Evolutionary conservation across 2,797 vertebrate species (phyloP).

Genomic region (Selene dorsalis): DNA sequence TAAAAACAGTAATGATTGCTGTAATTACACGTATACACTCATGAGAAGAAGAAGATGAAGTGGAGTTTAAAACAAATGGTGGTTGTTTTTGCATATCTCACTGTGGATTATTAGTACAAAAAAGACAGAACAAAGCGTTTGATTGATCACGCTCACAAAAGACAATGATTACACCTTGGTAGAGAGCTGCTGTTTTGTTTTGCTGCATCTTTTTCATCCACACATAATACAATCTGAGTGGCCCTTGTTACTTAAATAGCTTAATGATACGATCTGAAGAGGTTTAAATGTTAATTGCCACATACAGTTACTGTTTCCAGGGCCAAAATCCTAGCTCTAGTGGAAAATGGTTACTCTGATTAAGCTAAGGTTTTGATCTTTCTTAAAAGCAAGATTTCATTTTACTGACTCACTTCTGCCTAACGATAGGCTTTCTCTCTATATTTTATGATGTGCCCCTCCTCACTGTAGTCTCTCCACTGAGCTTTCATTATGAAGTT

Average conservation of each 20-base stretch:
- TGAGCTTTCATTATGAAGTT: conserved; percentile 20
- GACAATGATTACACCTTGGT: conserved; percentile 50
- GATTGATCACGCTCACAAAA: conserved; percentile 64
- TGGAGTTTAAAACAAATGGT: conserved; percentile 13
- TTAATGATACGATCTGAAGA: conserved; percentile 54
- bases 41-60: conserved; percentile 13
- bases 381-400: conserved; percentile 11
- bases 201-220: conserved; percentile 23
- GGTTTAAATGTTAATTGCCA: conserved; percentile 49
- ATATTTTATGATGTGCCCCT: conserved; percentile 14
- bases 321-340: conserved; percentile 13
- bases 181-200: conserved; percentile 26
- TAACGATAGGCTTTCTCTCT: conserved; percentile 20
- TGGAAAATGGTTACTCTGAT: conserved; percentile 32
- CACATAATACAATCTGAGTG: conserved; percentile 41
- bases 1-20: conserved; percentile 43
- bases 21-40: conserved; percentile 37
- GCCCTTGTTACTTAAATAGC: conserved; percentile 47
- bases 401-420: conserved; percentile 7
- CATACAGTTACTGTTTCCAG: conserved; percentile 12
- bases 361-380: conserved; percentile 25
- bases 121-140: conserved; percentile 29
- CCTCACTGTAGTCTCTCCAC: neutral
- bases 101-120: conserved; percentile 20
- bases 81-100: conserved; percentile 7